Conservation (phyloP, 1,140 invertebrate species). For the Zaprionus gabonicus region DNA sequence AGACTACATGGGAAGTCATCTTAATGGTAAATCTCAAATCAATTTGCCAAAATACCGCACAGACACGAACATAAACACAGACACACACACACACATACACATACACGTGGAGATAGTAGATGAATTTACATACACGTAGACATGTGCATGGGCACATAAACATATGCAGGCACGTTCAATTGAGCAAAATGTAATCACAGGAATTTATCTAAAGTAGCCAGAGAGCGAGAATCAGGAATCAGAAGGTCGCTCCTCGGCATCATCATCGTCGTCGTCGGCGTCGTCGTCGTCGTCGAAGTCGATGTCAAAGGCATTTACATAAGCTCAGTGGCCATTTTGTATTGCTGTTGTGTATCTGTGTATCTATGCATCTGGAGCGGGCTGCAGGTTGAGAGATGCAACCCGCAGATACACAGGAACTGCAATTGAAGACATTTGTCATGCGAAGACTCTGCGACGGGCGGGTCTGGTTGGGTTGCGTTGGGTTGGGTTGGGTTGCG, state of each 20-base stretch:
- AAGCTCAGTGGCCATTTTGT: conserved; percentile 69
- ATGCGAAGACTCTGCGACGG: conserved; percentile 41
- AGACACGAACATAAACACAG: conserved; percentile 16
- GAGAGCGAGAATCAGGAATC: conserved; percentile 46
- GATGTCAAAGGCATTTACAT: conserved; percentile 65
- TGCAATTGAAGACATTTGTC: conserved; percentile 81
- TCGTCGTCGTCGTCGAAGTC: conserved; percentile 15
- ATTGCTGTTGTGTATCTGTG: conserved; percentile 35
- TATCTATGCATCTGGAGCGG: conserved; percentile 38
- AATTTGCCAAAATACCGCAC: conserved; percentile 57
- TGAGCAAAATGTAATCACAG: conserved; percentile 79
- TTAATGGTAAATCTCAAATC: conserved; percentile 62
- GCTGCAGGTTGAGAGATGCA: conserved; percentile 54
- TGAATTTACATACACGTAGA: conserved; percentile 1
- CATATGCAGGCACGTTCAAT: conserved; percentile 63
- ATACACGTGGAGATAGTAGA: background rate
- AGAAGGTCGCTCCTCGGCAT: conserved; percentile 40
- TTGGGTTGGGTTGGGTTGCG: background rate
- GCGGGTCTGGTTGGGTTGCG: conserved; percentile 4
- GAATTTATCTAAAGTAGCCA: conserved; percentile 76
- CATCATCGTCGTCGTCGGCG: conserved; percentile 18
- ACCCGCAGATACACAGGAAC: conserved; percentile 73
- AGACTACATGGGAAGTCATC: conserved; percentile 59
- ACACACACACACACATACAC: conserved; percentile 5
- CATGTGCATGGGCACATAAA: conserved; percentile 14